Percentiles rank a stretch among this genome's conserved stretches.
Conservation (phyloP, 2,888 invertebrate species). For the Pseudococcus jackbeardsleyi region DNA sequence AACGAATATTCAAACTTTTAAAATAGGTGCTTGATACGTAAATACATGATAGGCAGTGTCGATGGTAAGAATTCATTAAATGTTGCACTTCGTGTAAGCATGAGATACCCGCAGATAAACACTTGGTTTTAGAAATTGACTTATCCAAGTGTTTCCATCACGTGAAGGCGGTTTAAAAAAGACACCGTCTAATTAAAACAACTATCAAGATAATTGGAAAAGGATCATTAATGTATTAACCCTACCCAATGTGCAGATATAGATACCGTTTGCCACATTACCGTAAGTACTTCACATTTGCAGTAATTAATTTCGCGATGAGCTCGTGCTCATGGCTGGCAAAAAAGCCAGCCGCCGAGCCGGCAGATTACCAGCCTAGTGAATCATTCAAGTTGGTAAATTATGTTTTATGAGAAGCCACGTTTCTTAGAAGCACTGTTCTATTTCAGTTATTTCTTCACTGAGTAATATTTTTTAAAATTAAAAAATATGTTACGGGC, state of each 20-base stretch:
- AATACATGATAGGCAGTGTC: too few species aligned
- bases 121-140: neutral
- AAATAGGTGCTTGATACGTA: too few species aligned
- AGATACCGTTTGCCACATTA: neutral
- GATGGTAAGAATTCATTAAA: too few species aligned
- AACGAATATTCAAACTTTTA: too few species aligned
- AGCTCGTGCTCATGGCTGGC: neutral
- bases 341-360: too few species aligned
- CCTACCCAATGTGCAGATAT: neutral
- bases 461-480: conserved; percentile 23
- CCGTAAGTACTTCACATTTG: neutral
- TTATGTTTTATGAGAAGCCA: conserved; percentile 30
- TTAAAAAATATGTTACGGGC: conserved; percentile 16
- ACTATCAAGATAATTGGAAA: neutral
- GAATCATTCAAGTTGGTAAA: conserved; percentile 2
- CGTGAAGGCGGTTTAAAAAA: neutral
- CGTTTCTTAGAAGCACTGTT: neutral
- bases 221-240: neutral
- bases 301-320: conserved; percentile 44
- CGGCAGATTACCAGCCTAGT: neutral
- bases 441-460: conserved; percentile 14
- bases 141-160: neutral
- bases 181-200: neutral
- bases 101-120: neutral
- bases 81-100: too few species aligned